phyloP scores from a whole-genome alignment of 2,888 invertebrate genomes.

The Ariolimax columbianus region DNA sequence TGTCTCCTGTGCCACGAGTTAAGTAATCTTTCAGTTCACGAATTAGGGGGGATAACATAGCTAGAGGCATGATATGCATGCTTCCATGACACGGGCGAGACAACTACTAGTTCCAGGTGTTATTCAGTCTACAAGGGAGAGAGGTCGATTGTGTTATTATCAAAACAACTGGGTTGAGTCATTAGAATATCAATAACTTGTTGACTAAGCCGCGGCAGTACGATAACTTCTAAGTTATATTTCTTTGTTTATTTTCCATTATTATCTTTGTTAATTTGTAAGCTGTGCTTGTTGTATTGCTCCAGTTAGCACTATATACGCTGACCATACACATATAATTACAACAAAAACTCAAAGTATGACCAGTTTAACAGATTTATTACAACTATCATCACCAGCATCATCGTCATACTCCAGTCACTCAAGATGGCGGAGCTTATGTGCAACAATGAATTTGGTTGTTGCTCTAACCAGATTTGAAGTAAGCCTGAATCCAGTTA shows the following conservation, averaged over 20 bases:
- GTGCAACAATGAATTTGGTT: no score
- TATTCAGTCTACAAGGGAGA: background rate
- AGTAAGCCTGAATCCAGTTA: no score
- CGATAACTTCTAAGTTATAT: background rate
- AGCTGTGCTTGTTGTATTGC: background rate
- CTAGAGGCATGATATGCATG: background rate
- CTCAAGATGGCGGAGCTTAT: no score
- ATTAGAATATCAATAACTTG: conserved; percentile 19
- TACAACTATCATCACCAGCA: no score
- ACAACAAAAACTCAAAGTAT: no score
- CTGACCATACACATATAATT: no score
- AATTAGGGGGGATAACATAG: background rate
- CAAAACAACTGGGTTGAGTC: conserved; percentile 16
- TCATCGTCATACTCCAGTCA: no score
- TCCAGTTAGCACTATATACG: no score
- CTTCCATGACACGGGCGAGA: background rate
- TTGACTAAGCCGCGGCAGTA: background rate
- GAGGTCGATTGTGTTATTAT: background rate
- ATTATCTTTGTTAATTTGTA: background rate
- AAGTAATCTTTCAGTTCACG: background rate
- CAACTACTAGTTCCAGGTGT: background rate
- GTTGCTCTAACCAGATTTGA: no score
- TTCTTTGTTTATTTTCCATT: background rate
- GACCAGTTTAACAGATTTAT: no score
- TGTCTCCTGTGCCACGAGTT: background rate